These are phyloP conservation scores for Nomia melanderi DNA, from an alignment of 1,140 invertebrate species.

Conservation along the genomic window DNA sequence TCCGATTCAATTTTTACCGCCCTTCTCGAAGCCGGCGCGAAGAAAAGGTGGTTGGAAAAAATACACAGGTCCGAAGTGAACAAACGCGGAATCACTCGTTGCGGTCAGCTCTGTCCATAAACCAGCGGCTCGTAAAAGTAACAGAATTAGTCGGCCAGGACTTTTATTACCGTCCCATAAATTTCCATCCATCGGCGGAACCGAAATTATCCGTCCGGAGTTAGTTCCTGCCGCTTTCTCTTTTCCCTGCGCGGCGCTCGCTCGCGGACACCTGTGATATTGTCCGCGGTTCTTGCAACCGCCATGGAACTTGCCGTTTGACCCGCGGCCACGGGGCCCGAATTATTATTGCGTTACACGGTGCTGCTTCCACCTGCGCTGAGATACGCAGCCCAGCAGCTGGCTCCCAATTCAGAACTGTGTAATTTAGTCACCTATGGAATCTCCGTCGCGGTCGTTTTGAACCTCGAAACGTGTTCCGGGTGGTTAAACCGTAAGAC, in stretches of 20 bases:
- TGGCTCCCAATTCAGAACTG: slow-evolving; percentile 9
- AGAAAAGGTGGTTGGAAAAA: not conserved
- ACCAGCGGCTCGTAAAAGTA: slow-evolving; percentile 22
- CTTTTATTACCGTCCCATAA: slow-evolving; percentile 26
- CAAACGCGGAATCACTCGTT: not conserved
- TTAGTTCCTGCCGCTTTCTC: not conserved
- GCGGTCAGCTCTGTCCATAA: not conserved
- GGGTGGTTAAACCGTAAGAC: no score
- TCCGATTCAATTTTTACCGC: no score
- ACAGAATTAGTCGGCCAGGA: slow-evolving; percentile 14
- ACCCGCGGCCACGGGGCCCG: slow-evolving; percentile 27
- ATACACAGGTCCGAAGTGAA: not conserved
- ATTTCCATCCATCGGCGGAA: slow-evolving; percentile 9
- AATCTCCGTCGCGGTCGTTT: not conserved
- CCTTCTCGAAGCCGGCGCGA: not conserved
- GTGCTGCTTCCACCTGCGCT: slow-evolving; percentile 36
- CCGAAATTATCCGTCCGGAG: slow-evolving; percentile 10
- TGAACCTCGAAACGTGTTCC: not conserved
- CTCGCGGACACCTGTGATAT: slow-evolving; percentile 2
- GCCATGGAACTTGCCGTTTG: slow-evolving; percentile 16
- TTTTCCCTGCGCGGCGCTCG: not conserved
- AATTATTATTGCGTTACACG: slow-evolving; percentile 45
- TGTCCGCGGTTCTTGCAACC: not conserved
- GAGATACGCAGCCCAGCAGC: slow-evolving; percentile 26
- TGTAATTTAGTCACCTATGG: slow-evolving; percentile 12